Evolutionary conservation across 2,888 invertebrate species (phyloP), one percentile per base, ranked within the genome.

Genomic region (Ptilodon capucinus): DNA sequence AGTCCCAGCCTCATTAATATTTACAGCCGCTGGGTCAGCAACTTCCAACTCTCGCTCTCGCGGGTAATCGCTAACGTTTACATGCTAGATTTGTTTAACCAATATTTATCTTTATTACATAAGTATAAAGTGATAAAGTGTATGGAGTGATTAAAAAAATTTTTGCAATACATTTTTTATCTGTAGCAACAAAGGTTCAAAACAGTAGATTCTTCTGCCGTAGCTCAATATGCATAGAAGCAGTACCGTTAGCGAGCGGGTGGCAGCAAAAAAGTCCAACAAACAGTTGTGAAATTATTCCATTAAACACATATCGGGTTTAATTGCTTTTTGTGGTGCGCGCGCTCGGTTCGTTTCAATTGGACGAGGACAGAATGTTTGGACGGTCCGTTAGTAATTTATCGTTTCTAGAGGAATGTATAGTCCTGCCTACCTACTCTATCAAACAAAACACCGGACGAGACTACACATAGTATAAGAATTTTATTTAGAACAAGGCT

Each of bases 281-380:
- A 14, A 17, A 4, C 17, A 0, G 17, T 17, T 17, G 17, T 35
- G 4, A 44, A 57, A 54, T 57, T 48, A 62, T 64, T 52, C 51
- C 35, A 48, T 51, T 49, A 52, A 54, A 52, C 47, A 60, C 42
- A 19, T 48, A 60, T 51, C 45, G 36, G 45, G 40, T 45, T 53
- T 39, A 42, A 38, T 45, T 60, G 41, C 42, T 30, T 53, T 9
- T 11, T 8, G 39, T 7, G 13, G 39, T 14, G 21, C 6, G 4
- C 2, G 39, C 21, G 21, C 17, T n/a, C 13, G 21, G 39, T 14
- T 21, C 14, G 39, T 21, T 21, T 21, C 19, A 19, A 39, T 39
- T 39, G 9, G 9, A 35, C 11, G 35, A 4, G 28, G 28, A 28
- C 2, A n/a, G 21, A 21, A n/a, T 28, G 0, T n/a, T n/a, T n/a